Conservation (phyloP, 2,797 vertebrate species). For the Epinephelus coioides region DNA sequence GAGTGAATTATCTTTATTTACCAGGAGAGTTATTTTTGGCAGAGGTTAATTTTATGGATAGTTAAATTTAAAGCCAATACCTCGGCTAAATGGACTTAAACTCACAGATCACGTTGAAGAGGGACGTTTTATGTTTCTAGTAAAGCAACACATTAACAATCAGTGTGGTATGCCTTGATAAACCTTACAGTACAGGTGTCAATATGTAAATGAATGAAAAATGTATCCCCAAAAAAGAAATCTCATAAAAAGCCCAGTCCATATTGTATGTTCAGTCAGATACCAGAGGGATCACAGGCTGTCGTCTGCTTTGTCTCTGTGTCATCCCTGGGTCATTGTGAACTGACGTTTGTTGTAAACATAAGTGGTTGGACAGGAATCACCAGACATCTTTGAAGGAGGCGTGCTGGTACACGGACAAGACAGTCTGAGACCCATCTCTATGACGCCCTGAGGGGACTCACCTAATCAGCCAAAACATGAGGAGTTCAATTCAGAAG, state of each 20-base stretch:
- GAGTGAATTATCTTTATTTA: too few relatives aligned
- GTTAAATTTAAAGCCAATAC: too few relatives aligned
- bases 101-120: too few relatives aligned
- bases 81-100: too few relatives aligned
- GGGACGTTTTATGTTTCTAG: too few relatives aligned
- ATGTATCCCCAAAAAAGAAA: neutral
- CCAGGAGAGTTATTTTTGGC: too few relatives aligned
- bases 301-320: neutral
- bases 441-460: neutral
- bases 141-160: too few relatives aligned
- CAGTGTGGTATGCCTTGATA: too few relatives aligned
- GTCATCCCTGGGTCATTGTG: constrained; percentile 35
- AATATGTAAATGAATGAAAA: too few relatives aligned
- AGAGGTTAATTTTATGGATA: too few relatives aligned
- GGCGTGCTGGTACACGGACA: constrained; percentile 62
- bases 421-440: neutral
- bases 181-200: too few relatives aligned
- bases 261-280: neutral
- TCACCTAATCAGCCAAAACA: neutral
- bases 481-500: neutral
- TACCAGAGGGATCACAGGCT: neutral
- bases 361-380: constrained; percentile 52
- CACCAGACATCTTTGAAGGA: constrained; percentile 8
- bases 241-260: too few relatives aligned
- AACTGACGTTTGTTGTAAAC: constrained; percentile 42